These are phyloP conservation scores for Sebastolobus alascanus DNA, from an alignment of 2,797 vertebrate species.

Conservation along the genomic window DNA sequence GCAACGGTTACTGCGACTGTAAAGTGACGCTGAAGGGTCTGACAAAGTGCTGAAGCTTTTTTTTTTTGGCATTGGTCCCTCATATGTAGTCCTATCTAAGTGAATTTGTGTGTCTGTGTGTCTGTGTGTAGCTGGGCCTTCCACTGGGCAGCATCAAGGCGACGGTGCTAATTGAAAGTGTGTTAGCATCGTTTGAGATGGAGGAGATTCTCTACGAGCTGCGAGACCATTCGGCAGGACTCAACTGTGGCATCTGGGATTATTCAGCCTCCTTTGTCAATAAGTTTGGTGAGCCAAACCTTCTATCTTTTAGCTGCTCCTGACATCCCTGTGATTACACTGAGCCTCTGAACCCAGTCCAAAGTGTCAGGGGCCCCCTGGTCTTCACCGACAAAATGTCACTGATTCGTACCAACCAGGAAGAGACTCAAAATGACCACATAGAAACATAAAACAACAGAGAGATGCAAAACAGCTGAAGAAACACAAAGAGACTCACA, in stretches of 20 bases:
- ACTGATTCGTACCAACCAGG: no score
- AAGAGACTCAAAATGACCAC: no score
- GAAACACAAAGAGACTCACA: no score
- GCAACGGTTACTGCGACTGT: rapidly evolving
- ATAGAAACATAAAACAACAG: no score
- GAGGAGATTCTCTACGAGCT: constrained; percentile 89
- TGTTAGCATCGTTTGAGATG: constrained; percentile 89
- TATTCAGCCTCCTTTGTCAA: constrained; percentile 89
- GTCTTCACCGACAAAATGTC: no score
- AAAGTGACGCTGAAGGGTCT: no score
- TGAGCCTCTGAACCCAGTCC: neutral
- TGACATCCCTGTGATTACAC: neutral
- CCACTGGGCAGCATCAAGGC: constrained; percentile 86
- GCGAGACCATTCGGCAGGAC: constrained; percentile 86
- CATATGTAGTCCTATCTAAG: neutral
- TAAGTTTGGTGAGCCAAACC: constrained; percentile 83
- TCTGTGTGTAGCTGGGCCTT: constrained; percentile 79
- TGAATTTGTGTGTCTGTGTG: constrained; percentile 24
- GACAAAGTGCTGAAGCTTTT: neutral
- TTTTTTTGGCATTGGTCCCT: neutral
- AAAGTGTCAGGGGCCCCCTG: no score
- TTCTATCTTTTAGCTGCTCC: neutral
- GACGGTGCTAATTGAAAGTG: constrained; percentile 87
- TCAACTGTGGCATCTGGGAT: constrained; percentile 92
- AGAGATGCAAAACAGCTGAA: no score